Percentiles rank a stretch among this genome's conserved stretches.
Evolutionary conservation across 2,888 invertebrate species (phyloP).

Genomic region (Oxytorus armatus): DNA sequence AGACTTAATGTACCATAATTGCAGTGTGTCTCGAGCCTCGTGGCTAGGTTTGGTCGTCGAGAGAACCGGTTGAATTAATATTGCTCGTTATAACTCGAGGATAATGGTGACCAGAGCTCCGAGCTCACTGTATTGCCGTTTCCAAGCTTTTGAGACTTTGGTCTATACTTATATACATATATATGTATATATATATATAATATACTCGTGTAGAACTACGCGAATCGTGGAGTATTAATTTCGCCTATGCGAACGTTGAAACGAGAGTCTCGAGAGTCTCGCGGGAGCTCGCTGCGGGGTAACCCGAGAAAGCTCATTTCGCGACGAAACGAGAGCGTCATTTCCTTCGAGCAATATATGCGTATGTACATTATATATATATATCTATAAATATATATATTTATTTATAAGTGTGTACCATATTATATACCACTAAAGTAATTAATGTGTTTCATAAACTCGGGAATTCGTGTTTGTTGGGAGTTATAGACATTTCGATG

Average conservation of each 20-base stretch:
- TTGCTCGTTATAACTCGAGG: slow-evolving; percentile 70
- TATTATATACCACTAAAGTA: slow-evolving; percentile 17
- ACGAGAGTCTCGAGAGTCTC: slow-evolving; percentile 56
- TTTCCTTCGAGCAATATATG: slow-evolving; percentile 51
- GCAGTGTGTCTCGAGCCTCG: slow-evolving; percentile 65
- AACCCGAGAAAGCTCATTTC: slow-evolving; percentile 57
- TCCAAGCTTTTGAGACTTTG: slow-evolving; percentile 35
- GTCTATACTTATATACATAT: slow-evolving; percentile 9
- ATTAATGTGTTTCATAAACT: slow-evolving; percentile 51
- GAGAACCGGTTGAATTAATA: slow-evolving; percentile 71
- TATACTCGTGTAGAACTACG: slow-evolving; percentile 8
- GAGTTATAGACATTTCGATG: slow-evolving; percentile 21
- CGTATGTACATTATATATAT: too few species aligned
- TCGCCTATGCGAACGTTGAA: slow-evolving; percentile 53
- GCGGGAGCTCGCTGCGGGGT: slow-evolving; percentile 46
- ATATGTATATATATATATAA: not conserved
- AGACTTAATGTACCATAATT: slow-evolving; percentile 72
- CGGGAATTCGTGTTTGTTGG: slow-evolving; percentile 19
- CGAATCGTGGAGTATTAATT: slow-evolving; percentile 60
- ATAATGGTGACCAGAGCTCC: slow-evolving; percentile 34
- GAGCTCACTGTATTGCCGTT: slow-evolving; percentile 50
- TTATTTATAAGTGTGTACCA: not conserved
- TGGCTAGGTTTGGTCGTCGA: slow-evolving; percentile 15
- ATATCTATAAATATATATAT: too few species aligned
- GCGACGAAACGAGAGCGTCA: slow-evolving; percentile 55